A percentile compares a stretch with the other conserved stretches of the same genome.
phyloP scores from a whole-genome alignment of 2,113 vertebrate species.

The Istiophorus platypterus region DNA sequence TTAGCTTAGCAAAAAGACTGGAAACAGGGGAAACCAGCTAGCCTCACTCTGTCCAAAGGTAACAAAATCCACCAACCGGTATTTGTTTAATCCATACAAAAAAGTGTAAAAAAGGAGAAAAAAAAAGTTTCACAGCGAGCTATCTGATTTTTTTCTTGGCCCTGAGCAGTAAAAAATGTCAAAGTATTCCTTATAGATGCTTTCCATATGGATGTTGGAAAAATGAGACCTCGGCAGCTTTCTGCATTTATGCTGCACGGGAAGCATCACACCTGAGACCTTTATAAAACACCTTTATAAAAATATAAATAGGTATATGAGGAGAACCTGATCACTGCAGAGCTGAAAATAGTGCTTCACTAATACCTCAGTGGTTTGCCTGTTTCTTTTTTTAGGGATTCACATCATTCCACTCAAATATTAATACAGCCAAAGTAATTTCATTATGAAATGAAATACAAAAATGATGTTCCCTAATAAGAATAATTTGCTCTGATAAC shows the following conservation, averaged over 20 bases:
- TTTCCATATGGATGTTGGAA: too few species aligned
- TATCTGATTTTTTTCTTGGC: neutral
- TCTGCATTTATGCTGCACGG: neutral
- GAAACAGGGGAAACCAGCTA: neutral
- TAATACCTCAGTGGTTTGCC: neutral
- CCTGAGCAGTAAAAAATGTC: neutral
- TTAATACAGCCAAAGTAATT: neutral
- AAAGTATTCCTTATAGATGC: neutral
- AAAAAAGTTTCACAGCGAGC: neutral
- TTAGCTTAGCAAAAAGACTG: neutral
- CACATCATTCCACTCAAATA: conserved; percentile 1
- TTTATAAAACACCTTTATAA: too few species aligned
- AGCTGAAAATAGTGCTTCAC: neutral
- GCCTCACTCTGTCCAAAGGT: too few species aligned
- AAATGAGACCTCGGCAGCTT: neutral
- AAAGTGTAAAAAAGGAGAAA: neutral
- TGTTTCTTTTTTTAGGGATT: conserved; percentile 14
- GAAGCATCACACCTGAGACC: neutral
- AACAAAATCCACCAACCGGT: neutral
- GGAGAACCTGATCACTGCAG: neutral
- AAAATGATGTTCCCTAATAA: conserved; percentile 38
- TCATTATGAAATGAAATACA: conserved; percentile 17
- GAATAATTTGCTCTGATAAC: conserved; percentile 42
- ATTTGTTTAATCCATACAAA: neutral
- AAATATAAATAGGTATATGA: neutral